Evolutionary conservation across 2,113 vertebrate species (phyloP), one percentile per base, ranked within the genome.

Genomic region (Corythornis vintsioides): DNA sequence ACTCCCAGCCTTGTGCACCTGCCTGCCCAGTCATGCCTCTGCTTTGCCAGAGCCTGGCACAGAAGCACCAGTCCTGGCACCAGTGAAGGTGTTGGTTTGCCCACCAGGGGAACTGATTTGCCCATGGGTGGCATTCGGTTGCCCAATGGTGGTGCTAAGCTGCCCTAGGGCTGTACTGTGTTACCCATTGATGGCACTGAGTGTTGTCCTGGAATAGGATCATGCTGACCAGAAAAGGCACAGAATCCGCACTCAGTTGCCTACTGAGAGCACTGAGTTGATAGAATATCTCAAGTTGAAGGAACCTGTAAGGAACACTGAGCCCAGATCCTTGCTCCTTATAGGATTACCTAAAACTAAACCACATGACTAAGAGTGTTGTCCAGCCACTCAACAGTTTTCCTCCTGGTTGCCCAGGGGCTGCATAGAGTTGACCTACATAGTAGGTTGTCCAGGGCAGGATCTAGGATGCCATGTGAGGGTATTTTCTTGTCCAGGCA

Each of bases 1-100:
- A 50, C 24, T 18, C 33, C 53, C 10, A 28, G 17, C 60, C 33
- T 16, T 15, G 24, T 12, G 10, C 13, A 28, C 25, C 45, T 5
- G 2, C 29, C 22, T 2, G 5, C 33, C 33, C 29, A 33, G 33
- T 0, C 3, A 48, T 42, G 28, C 33, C 52, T 40, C 35, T 2
- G 15, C 42, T 75, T 0, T 13, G 16, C 38, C 56, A 40, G 2
- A 6, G 19, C 47, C 47, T 47, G 69, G 22, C 19, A 47, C n/a
- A 13, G 24, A 33, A 60, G 29, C n/a, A 74, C 55, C 55, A 50
- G 29, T 33, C 18, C 47, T 35, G 55, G 29, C n/a, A 69, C 47
- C 53, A 61, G 26, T 38, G 45, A n/a, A 31, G 38, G 21, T 28
- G n/a, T 11, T 40, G 48, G 16, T 40, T 56, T 74, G 60, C 61